A percentile compares a stretch with the other conserved stretches of the same genome.
Conservation (phyloP, 2,797 vertebrate genomes). For the Gymnodraco acuticeps region DNA sequence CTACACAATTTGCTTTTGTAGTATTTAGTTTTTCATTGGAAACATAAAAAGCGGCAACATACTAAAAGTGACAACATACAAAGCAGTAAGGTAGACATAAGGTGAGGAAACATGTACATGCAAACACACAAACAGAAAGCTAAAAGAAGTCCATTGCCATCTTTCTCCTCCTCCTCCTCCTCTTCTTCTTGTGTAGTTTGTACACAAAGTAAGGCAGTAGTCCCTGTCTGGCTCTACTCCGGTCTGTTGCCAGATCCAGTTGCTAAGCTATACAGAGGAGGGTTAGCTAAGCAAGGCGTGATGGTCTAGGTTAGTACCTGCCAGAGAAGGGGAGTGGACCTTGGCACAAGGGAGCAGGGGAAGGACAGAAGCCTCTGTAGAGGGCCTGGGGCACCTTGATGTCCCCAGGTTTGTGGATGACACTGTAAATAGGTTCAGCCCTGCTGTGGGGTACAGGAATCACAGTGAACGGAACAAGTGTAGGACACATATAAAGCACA, state of each 20-base stretch:
- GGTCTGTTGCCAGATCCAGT: conserved; percentile 56
- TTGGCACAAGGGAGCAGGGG: conserved; percentile 85
- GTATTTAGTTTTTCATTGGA: conserved; percentile 30
- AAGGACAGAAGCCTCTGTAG: conserved; percentile 86
- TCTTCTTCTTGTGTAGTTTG: conserved; percentile 36
- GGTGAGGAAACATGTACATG: conserved; percentile 64
- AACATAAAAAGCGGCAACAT: conserved; percentile 47
- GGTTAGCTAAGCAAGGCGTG: conserved; percentile 79
- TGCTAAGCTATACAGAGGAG: conserved; percentile 65
- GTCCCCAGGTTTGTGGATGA: conserved; percentile 89
- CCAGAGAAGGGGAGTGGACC: conserved; percentile 86
- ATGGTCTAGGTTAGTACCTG: conserved; percentile 89
- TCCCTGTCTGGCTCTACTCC: conserved; percentile 41
- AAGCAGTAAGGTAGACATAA: conserved; percentile 34
- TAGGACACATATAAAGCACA: conserved; percentile 79
- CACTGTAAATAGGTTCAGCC: conserved; percentile 89
- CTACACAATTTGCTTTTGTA: conserved; percentile 6
- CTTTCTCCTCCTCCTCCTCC: conserved; percentile 14
- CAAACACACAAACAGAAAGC: conserved; percentile 56
- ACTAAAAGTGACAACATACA: conserved; percentile 17
- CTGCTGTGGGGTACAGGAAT: conserved; percentile 89
- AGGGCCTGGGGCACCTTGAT: conserved; percentile 84
- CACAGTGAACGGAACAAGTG: conserved; percentile 86
- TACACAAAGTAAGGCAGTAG: conserved; percentile 42
- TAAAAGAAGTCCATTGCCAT: conserved; percentile 19